phyloP scores from a whole-genome alignment of 2,888 invertebrate species.

The Hydroisotoma schaefferi region DNA sequence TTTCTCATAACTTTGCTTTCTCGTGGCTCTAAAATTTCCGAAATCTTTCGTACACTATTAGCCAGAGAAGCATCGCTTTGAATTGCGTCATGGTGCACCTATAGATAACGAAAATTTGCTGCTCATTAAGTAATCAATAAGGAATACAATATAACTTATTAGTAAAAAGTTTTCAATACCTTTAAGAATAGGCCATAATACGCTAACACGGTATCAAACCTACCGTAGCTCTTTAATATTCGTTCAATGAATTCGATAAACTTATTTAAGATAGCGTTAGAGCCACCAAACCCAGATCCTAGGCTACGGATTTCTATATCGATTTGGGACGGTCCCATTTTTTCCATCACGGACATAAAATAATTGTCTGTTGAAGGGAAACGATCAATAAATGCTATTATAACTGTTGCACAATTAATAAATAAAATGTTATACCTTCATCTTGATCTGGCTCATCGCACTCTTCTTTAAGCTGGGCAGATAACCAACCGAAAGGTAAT shows the following conservation, averaged over 20 bases:
- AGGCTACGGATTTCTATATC: constrained; percentile 83
- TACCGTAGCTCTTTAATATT: constrained; percentile 68
- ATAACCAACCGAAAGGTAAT: no score
- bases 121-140: no score
- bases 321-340: constrained; percentile 74
- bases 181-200: constrained; percentile 86
- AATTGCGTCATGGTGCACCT: no score
- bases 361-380: constrained; percentile 9
- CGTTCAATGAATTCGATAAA: constrained; percentile 71
- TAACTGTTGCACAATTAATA: background rate
- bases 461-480: no score
- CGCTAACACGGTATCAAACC: constrained; percentile 87
- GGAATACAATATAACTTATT: no score
- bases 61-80: no score
- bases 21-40: no score
- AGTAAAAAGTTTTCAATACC: constrained; percentile 57
- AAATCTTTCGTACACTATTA: no score
- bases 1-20: no score
- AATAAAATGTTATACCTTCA: constrained; percentile 51
- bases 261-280: constrained; percentile 66
- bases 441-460: background rate
- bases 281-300: constrained; percentile 69
- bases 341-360: constrained; percentile 57
- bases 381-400: background rate
- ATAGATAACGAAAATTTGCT: no score